Percentiles rank a stretch among this genome's conserved stretches.
These are phyloP conservation scores for Raphicerus campestris DNA, from an alignment of 2,113 vertebrate genomes.

Conservation along the genomic window DNA sequence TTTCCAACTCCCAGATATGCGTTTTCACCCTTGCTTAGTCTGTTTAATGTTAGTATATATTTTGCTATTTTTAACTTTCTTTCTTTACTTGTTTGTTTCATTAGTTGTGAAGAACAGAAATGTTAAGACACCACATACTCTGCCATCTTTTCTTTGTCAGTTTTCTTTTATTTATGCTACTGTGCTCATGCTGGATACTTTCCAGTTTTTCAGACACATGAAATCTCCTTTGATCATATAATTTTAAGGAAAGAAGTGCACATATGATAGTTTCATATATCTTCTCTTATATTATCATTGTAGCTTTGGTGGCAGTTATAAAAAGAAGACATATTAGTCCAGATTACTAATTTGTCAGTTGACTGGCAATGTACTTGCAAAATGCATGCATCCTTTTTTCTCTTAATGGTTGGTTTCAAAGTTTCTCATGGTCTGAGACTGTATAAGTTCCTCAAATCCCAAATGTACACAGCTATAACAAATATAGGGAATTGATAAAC, in stretches of 20 bases:
- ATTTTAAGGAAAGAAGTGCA: neutral
- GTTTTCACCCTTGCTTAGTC: neutral
- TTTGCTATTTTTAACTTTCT: neutral
- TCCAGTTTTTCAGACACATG: neutral
- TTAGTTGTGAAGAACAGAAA: neutral
- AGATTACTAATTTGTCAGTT: neutral
- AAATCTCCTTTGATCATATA: neutral
- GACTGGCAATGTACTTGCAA: neutral
- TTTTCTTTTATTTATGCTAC: neutral
- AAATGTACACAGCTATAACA: neutral
- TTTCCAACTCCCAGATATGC: neutral
- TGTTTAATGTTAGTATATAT: neutral
- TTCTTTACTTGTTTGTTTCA: neutral
- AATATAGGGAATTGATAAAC: neutral
- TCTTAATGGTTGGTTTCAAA: neutral
- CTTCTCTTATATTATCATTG: neutral
- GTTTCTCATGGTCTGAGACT: neutral
- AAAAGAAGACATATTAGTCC: neutral
- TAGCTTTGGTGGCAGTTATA: neutral
- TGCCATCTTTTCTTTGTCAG: neutral
- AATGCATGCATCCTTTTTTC: neutral
- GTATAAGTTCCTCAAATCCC: neutral
- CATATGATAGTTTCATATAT: neutral
- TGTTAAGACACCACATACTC: neutral
- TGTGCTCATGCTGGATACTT: neutral